phyloP scores from a whole-genome alignment of 2,797 vertebrate species.

The Galago senegalensis region DNA sequence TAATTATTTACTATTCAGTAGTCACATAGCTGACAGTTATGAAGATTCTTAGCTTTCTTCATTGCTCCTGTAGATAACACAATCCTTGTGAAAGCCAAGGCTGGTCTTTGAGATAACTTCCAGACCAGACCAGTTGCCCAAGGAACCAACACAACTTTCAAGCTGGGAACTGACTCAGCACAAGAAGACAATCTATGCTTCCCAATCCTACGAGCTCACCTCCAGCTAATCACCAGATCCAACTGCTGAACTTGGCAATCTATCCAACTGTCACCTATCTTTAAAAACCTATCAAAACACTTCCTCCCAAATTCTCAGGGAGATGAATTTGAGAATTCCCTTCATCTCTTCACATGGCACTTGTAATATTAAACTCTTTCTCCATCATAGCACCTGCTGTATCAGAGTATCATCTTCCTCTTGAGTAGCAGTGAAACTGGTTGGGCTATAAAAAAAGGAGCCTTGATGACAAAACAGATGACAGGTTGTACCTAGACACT shows the following conservation, averaged over 20 bases:
- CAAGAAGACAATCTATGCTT: not conserved
- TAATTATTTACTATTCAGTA: not conserved
- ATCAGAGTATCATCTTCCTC: not conserved
- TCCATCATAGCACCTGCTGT: not conserved
- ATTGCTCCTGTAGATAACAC: not conserved
- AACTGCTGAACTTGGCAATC: too few species aligned
- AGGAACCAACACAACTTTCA: not conserved
- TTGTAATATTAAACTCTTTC: not conserved
- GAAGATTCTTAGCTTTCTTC: not conserved
- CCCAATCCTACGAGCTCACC: not conserved
- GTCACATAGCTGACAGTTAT: not conserved
- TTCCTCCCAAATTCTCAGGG: not conserved
- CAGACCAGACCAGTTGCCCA: not conserved
- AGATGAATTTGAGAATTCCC: not conserved
- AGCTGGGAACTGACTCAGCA: not conserved
- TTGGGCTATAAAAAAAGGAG: not conserved
- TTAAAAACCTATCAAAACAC: not conserved
- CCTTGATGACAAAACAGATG: not conserved
- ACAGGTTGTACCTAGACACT: not conserved
- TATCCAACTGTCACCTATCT: not conserved
- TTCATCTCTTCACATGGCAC: not conserved
- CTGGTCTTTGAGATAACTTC: not conserved
- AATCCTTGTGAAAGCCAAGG: not conserved
- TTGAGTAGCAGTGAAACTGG: not conserved
- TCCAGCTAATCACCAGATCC: not conserved